A percentile compares a stretch with the other conserved stretches of the same genome.
These are phyloP conservation scores for Pseudorectes ferrugineus DNA, from an alignment of 2,113 vertebrate species.

Conservation along the genomic window DNA sequence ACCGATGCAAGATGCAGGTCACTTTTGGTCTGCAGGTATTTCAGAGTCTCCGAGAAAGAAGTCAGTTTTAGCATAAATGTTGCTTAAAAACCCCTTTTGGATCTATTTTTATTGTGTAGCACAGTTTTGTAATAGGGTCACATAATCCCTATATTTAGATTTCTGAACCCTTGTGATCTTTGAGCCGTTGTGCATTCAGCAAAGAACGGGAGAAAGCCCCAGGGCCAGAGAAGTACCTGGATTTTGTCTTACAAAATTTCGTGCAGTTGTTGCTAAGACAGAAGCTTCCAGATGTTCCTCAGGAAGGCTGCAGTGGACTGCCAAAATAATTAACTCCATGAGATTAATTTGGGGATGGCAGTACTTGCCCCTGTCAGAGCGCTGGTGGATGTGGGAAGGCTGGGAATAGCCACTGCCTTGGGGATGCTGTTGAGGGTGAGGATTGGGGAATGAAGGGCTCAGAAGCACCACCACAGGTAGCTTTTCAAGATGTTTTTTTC, in stretches of 20 bases:
- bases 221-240: neutral
- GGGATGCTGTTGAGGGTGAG: neutral
- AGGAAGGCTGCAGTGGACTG: neutral
- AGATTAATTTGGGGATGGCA: neutral
- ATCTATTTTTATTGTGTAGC: conserved; percentile 26
- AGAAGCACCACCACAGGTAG: neutral
- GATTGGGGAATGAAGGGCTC: neutral
- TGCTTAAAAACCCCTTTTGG: neutral
- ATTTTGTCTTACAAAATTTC: neutral
- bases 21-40: conserved; percentile 14
- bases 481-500: neutral
- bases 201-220: neutral
- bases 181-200: neutral
- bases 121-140: conserved; percentile 12
- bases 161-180: conserved; percentile 14
- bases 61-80: neutral
- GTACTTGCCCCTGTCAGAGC: neutral
- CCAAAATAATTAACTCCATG: neutral
- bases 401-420: neutral
- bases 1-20: neutral
- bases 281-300: conserved; percentile 15
- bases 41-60: neutral
- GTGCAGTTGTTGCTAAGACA: neutral
- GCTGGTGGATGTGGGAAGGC: neutral
- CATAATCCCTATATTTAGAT: conserved; percentile 37